These are phyloP conservation scores for Melanotaenia maccullochi DNA, from an alignment of 2,797 vertebrate genomes.

Conservation along the genomic window DNA sequence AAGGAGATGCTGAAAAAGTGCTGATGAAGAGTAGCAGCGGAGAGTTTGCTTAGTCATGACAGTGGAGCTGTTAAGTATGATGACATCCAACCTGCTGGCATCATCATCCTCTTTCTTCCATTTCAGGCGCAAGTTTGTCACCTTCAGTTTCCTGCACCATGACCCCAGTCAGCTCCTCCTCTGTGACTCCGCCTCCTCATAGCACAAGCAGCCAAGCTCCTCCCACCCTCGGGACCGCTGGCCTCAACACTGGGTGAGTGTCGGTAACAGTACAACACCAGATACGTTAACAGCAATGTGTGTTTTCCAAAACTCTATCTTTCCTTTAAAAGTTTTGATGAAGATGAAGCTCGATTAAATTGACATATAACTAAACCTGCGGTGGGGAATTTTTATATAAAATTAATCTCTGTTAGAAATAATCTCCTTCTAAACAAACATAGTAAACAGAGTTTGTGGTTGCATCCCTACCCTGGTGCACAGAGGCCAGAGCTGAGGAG, in stretches of 20 bases:
- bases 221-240: slow-evolving; percentile 80
- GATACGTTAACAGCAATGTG: too few species aligned
- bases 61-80: neutral
- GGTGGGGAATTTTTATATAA: too few species aligned
- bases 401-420: too few species aligned
- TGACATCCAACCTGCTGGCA: neutral
- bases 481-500: too few species aligned
- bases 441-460: too few species aligned
- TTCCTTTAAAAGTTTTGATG: too few species aligned
- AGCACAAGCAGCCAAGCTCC: slow-evolving; percentile 88
- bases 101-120: slow-evolving; percentile 34
- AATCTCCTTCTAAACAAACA: too few species aligned
- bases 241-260: slow-evolving; percentile 88
- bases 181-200: slow-evolving; percentile 87
- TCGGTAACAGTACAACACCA: neutral
- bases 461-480: too few species aligned
- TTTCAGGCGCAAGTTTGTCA: slow-evolving; percentile 84
- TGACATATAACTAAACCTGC: too few species aligned
- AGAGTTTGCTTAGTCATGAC: slow-evolving; percentile 27
- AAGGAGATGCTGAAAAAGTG: slow-evolving; percentile 14
- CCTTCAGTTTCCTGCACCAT: slow-evolving; percentile 86
- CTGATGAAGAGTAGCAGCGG: slow-evolving; percentile 31
- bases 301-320: too few species aligned
- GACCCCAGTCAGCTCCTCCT: slow-evolving; percentile 84
- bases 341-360: too few species aligned